Base-by-base conservation (phyloP, 2,113 vertebrate genomes). In the Lagenorhynchus albirostris region DNA sequence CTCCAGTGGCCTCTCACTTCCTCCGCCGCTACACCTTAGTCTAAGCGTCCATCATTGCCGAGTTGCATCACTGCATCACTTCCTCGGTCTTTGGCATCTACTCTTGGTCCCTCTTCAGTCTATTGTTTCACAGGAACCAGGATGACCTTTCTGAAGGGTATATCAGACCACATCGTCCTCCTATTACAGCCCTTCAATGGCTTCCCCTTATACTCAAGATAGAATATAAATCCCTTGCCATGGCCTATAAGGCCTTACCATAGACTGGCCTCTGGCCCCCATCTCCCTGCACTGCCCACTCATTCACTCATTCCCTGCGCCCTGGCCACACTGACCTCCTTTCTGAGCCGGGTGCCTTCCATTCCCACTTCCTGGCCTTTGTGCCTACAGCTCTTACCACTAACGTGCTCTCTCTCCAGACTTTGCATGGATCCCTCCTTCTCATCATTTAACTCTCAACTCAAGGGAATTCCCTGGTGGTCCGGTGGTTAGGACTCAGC, bases 401-500 rank as follows among this genome's bases (percentile, higher is more conserved):
- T 7, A 9, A 68, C 2, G 14, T 74, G 53, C 14, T n/a, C 67
- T 58, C 62, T 38, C 44, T 84, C 36, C 23, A 79, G 76, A 47
- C 62, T 80, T 91, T 29, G 23, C 38, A 26, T 15, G 68, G 26
- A 33, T 36, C 13, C 38, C 33, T 33, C 11, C 63, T 93, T 83
- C 17, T 68, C 60, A 53, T 81, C 65, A 25, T n/a, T 38, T 31
- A 63, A 70, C 13, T 83, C 21, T 87, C 80, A 68, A 26, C 10
- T 55, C 94, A 89, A 53, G 53, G 53, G 53, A 18, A 5, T 53
- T 53, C 53, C 53, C 53, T 53, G 53, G 53, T 53, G 53, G 53
- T 53, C 53, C 5, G 1, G 15, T 18, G 53, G 5, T 53, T 53
- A 53, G 53, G 53, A 17, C 1, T 53, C 0, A 5, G 53, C 4